Evolutionary conservation across 2,797 vertebrate species (phyloP).

Genomic region (Molossus alvarezi): DNA sequence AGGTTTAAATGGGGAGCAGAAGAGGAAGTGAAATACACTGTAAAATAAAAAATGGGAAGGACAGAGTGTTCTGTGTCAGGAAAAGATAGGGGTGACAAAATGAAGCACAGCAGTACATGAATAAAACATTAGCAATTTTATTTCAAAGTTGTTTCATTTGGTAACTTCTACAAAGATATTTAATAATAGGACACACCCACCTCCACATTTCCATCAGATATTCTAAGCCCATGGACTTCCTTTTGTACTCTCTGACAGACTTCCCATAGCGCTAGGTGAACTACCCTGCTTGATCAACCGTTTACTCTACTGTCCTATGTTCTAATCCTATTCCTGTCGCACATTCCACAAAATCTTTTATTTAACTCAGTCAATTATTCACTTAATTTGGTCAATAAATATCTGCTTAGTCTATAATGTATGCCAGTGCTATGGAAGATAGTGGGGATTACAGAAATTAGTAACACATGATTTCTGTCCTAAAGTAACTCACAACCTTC

Average conservation of each 20-base stretch:
- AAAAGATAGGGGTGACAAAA: conserved; percentile 25
- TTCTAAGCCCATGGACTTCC: background rate
- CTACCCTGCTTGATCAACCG: background rate
- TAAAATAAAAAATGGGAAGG: conserved; percentile 59
- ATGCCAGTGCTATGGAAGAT: background rate
- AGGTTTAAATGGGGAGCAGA: conserved; percentile 1
- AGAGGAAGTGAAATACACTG: conserved; percentile 16
- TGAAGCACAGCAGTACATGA: background rate
- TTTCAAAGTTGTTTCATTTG: conserved; percentile 48
- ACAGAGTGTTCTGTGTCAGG: background rate
- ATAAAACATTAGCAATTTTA: conserved; percentile 7
- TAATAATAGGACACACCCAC: background rate
- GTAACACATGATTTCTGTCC: conserved; percentile 36
- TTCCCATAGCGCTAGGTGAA: background rate
- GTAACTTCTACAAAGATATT: conserved; percentile 46
- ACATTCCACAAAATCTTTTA: conserved; percentile 37
- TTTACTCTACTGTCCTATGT: background rate
- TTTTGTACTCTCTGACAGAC: conserved; percentile 5
- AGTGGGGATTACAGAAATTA: conserved; percentile 18
- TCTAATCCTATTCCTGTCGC: conserved; percentile 30
- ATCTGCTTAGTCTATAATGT: conserved; percentile 45
- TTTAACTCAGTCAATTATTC: conserved; percentile 23
- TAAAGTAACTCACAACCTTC: conserved; percentile 3
- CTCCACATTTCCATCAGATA: background rate
- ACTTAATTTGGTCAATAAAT: conserved; percentile 55